These are phyloP conservation scores for Synchiropus splendidus DNA, from an alignment of 2,113 vertebrate genomes.

Conservation along the genomic window DNA sequence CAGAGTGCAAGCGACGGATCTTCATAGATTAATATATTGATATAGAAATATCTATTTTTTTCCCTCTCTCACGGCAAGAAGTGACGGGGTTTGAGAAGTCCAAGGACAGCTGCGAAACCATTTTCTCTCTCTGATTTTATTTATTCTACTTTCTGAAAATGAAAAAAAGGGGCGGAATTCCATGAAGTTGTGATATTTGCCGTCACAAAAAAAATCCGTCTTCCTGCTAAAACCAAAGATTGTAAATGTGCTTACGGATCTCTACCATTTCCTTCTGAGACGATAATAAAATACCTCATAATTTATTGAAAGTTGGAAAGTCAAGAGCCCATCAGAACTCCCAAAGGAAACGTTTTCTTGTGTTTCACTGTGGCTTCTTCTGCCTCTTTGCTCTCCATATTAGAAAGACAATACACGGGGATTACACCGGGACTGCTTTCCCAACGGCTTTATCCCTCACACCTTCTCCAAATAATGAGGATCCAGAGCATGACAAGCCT, in stretches of 20 bases:
- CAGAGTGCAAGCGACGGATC: constrained; percentile 37
- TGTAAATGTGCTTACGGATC: constrained; percentile 24
- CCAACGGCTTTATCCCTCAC: constrained; percentile 40
- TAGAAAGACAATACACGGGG: constrained; percentile 7
- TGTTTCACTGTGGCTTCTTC: constrained; percentile 18
- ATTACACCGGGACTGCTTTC: constrained; percentile 13
- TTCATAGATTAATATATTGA: constrained; percentile 44
- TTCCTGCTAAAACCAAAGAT: too few relatives aligned
- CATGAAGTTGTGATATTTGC: constrained; percentile 44
- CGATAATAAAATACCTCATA: constrained; percentile 63
- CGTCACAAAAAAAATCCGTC: constrained; percentile 63
- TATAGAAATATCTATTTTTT: constrained; percentile 16
- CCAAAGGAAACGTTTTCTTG: constrained; percentile 57
- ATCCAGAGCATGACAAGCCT: constrained; percentile 43
- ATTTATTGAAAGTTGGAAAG: constrained; percentile 55
- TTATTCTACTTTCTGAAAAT: constrained; percentile 18
- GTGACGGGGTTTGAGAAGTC: constrained; percentile 33
- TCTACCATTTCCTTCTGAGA: constrained; percentile 15
- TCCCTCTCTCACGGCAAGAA: not conserved
- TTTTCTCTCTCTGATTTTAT: not conserved
- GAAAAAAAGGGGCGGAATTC: constrained; percentile 43
- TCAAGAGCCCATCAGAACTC: constrained; percentile 40
- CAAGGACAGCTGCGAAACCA: not conserved
- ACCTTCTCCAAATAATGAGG: constrained; percentile 44
- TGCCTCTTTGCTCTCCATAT: constrained; percentile 15